Percentiles rank a stretch among this genome's conserved stretches.
Conservation (phyloP, 2,888 invertebrate genomes). For the Drosophila mulleri region DNA sequence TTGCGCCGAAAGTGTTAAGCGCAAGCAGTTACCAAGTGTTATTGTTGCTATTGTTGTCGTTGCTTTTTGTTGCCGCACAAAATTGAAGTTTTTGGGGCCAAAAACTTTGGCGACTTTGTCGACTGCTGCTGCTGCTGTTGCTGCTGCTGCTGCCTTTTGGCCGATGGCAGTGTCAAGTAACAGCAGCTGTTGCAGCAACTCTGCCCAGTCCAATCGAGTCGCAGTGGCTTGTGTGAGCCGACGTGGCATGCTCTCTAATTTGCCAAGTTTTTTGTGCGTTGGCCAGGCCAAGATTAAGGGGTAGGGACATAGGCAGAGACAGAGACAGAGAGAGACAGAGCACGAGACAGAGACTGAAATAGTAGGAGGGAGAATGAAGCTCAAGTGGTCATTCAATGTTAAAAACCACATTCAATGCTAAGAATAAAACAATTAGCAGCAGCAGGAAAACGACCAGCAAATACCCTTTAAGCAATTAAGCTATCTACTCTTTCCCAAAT, state of each 20-base stretch:
- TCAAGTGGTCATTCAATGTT: conserved; percentile 7
- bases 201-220: conserved; percentile 4
- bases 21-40: conserved; percentile 62
- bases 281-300: conserved; percentile 11
- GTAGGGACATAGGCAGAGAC: too few relatives aligned
- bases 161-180: conserved; percentile 49
- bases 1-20: conserved; percentile 48
- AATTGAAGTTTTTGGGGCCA: conserved; percentile 55
- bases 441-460: not conserved
- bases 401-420: not conserved
- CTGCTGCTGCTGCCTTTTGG: conserved; percentile 9
- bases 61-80: conserved; percentile 49
- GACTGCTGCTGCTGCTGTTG: conserved; percentile 8
- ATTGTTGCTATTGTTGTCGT: conserved; percentile 43
- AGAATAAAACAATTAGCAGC: not conserved
- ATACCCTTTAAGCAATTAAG: not conserved
- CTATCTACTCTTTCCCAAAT: not conserved
- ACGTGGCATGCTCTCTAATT: conserved; percentile 31
- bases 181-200: conserved; percentile 57
- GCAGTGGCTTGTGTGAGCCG: conserved; percentile 23
- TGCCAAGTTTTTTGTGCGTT: conserved; percentile 19
- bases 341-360: not conserved
- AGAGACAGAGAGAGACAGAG: too few relatives aligned
- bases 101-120: conserved; percentile 49
- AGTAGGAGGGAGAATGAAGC: not conserved